phyloP scores from a whole-genome alignment of 2,888 invertebrate genomes.

The Phania funesta region DNA sequence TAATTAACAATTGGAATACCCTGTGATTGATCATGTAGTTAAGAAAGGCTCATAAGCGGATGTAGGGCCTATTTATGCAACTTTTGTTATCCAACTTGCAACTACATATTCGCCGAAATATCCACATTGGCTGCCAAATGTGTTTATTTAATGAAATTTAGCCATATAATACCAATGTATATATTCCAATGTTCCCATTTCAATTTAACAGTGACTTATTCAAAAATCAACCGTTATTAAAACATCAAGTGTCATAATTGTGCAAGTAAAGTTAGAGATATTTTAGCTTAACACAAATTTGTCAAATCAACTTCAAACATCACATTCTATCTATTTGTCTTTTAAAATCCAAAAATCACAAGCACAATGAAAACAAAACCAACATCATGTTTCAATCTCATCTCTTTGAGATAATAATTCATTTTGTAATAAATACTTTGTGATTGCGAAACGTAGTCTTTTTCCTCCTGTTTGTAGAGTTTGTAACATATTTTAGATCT shows the following conservation, averaged over 20 bases:
- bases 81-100: no score
- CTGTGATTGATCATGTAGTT: no score
- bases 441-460: constrained; percentile 13
- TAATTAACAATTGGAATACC: no score
- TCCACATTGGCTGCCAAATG: no score
- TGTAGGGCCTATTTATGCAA: no score
- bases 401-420: constrained; percentile 51
- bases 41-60: no score
- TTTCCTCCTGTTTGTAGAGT: neutral
- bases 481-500: neutral
- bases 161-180: no score
- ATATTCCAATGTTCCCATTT: neutral
- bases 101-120: no score
- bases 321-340: constrained; percentile 27
- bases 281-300: constrained; percentile 38
- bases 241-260: neutral
- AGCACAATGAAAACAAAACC: neutral
- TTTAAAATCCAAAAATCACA: constrained; percentile 9
- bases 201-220: neutral
- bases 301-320: constrained; percentile 17
- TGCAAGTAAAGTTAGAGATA: constrained; percentile 7
- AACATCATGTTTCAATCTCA: constrained; percentile 26
- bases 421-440: constrained; percentile 50
- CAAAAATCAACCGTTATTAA: neutral
- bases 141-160: no score